Conservation (phyloP, 2,797 vertebrate species). For the Crax fasciolata region DNA sequence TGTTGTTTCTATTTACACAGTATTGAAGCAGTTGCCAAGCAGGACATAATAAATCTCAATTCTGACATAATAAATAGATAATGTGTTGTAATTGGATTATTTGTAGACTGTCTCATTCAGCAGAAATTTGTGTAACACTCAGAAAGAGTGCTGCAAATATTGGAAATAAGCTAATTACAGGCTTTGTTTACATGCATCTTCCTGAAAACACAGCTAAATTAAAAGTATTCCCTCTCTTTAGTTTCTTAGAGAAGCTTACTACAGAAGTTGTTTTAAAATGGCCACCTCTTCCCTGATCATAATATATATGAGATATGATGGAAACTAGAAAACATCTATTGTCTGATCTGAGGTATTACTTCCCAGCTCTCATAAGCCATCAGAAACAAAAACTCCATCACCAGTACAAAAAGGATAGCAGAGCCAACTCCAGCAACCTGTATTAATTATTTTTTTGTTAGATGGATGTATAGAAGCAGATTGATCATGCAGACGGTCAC, state of each 20-base stretch:
- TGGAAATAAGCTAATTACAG: slow-evolving; percentile 63
- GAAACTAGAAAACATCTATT: neutral
- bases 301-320: neutral
- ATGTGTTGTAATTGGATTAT: slow-evolving; percentile 67
- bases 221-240: neutral
- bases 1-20: slow-evolving; percentile 28
- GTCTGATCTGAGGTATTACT: neutral
- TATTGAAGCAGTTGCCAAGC: slow-evolving; percentile 44
- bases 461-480: neutral
- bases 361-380: neutral
- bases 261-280: neutral
- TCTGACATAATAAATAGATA: slow-evolving; percentile 64
- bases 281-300: neutral
- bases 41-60: slow-evolving; percentile 52
- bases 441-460: neutral
- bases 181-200: slow-evolving; percentile 22
- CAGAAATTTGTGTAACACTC: slow-evolving; percentile 33
- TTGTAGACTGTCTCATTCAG: slow-evolving; percentile 63
- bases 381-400: neutral
- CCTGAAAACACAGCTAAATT: slow-evolving; percentile 23
- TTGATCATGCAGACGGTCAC: neutral
- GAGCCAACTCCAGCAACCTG: neutral
- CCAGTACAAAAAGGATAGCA: neutral
- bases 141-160: slow-evolving; percentile 45
- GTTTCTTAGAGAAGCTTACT: neutral